A percentile compares a stretch with the other conserved stretches of the same genome.
Evolutionary conservation across 2,797 vertebrate genomes (phyloP).

Genomic region (Distichodus sexfasciatus): DNA sequence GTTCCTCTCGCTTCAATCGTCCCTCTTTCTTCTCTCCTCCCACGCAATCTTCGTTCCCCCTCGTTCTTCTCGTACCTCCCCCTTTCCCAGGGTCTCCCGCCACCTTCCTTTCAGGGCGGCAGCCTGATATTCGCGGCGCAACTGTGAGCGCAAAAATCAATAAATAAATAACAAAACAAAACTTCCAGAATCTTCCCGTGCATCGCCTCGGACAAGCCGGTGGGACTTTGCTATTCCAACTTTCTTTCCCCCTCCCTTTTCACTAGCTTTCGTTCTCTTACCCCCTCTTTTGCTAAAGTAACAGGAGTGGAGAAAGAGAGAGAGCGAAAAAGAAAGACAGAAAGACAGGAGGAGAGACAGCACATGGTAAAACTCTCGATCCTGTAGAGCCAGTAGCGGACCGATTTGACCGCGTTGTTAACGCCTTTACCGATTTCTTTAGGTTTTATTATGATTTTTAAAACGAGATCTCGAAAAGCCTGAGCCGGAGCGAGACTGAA

Average conservation of each 20-base stretch:
- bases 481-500: constrained; percentile 56
- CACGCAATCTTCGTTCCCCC: constrained; percentile 12
- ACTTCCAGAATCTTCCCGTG: constrained; percentile 79
- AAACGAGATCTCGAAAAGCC: constrained; percentile 57
- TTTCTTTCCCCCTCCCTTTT: constrained; percentile 54
- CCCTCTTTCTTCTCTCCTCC: not conserved
- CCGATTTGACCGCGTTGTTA: too few species aligned
- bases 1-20: not conserved
- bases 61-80: constrained; percentile 49
- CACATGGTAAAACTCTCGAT: constrained; percentile 58
- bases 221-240: constrained; percentile 63
- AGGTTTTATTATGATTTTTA: constrained; percentile 50
- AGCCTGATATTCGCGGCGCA: constrained; percentile 81
- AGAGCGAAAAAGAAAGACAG: constrained; percentile 51
- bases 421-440: too few species aligned
- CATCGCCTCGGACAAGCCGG: constrained; percentile 66
- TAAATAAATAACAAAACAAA: constrained; percentile 38
- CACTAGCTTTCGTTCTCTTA: constrained; percentile 10
- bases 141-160: constrained; percentile 69
- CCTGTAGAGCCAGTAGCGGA: constrained; percentile 59
- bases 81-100: constrained; percentile 39
- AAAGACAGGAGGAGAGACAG: constrained; percentile 54
- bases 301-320: constrained; percentile 51
- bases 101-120: constrained; percentile 56
- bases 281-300: constrained; percentile 50